phyloP scores from a whole-genome alignment of 1,140 invertebrate species.

The Lasaia peninsularis region DNA sequence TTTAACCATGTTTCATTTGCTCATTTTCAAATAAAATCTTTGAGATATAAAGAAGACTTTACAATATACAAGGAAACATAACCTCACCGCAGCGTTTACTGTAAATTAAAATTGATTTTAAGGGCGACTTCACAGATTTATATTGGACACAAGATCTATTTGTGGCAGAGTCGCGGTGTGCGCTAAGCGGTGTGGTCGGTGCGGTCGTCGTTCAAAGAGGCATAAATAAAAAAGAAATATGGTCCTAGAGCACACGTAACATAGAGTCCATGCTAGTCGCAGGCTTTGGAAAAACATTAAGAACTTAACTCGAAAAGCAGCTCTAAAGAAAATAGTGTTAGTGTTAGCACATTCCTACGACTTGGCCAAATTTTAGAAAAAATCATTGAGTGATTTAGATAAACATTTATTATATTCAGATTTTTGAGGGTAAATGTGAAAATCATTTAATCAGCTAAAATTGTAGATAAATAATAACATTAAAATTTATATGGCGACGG shows the following conservation, averaged over 20 bases:
- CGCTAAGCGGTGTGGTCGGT: conserved; percentile 55
- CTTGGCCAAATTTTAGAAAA: too few relatives aligned
- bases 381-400: too few relatives aligned
- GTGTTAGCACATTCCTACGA: too few relatives aligned
- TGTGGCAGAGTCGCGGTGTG: conserved; percentile 37
- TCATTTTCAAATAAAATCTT: not conserved
- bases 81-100: conserved; percentile 25
- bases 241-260: not conserved
- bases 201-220: conserved; percentile 49
- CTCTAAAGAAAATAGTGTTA: too few relatives aligned
- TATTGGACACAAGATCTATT: conserved; percentile 29
- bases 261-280: conserved; percentile 16
- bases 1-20: too few relatives aligned
- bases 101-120: conserved; percentile 44
- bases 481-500: too few relatives aligned
- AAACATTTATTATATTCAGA: too few relatives aligned
- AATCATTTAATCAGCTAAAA: too few relatives aligned
- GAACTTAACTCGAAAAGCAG: too few relatives aligned
- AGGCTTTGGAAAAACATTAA: too few relatives aligned
- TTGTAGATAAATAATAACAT: too few relatives aligned
- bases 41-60: not conserved
- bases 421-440: too few relatives aligned
- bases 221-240: conserved; percentile 43
- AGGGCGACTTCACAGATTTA: conserved; percentile 34
- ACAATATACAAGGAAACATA: not conserved